phyloP scores from a whole-genome alignment of 2,797 vertebrate species.

The Champsocephalus esox region DNA sequence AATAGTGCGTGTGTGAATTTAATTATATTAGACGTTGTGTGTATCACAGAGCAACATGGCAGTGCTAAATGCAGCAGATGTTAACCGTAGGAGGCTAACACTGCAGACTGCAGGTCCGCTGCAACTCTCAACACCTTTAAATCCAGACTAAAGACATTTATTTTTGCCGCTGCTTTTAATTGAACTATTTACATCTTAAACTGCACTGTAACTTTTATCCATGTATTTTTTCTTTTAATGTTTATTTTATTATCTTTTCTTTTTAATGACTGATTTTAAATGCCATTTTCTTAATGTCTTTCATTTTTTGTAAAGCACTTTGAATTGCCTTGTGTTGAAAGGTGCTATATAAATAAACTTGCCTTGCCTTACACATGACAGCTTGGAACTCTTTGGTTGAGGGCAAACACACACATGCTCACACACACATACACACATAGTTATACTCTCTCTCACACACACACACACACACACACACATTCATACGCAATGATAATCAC shows the following conservation, averaged over 20 bases:
- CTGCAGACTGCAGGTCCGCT: conserved; percentile 16
- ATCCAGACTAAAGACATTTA: too few relatives aligned
- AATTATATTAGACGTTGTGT: conserved; percentile 69
- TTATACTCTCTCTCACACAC: not conserved
- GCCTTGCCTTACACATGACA: conserved; percentile 83
- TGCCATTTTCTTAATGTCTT: too few relatives aligned
- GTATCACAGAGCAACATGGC: conserved; percentile 61
- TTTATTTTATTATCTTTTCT: too few relatives aligned
- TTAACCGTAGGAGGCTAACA: conserved; percentile 91
- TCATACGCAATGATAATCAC: conserved; percentile 60
- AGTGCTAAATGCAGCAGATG: conserved; percentile 87
- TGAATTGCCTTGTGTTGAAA: too few relatives aligned
- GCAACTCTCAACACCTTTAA: too few relatives aligned
- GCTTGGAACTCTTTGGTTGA: conserved; percentile 88
- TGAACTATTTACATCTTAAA: too few relatives aligned
- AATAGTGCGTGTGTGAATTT: conserved; percentile 53
- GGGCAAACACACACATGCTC: conserved; percentile 37
- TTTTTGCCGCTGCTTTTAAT: too few relatives aligned
- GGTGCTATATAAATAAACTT: too few relatives aligned
- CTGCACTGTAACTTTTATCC: too few relatives aligned
- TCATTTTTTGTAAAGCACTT: too few relatives aligned
- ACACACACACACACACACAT: conserved; percentile 45
- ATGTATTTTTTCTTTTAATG: too few relatives aligned
- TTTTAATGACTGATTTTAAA: too few relatives aligned
- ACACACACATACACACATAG: conserved; percentile 25